Evolutionary conservation across 2,797 vertebrate species (phyloP), one percentile per base, ranked within the genome.

Genomic region (Lutjanus campechanus): DNA sequence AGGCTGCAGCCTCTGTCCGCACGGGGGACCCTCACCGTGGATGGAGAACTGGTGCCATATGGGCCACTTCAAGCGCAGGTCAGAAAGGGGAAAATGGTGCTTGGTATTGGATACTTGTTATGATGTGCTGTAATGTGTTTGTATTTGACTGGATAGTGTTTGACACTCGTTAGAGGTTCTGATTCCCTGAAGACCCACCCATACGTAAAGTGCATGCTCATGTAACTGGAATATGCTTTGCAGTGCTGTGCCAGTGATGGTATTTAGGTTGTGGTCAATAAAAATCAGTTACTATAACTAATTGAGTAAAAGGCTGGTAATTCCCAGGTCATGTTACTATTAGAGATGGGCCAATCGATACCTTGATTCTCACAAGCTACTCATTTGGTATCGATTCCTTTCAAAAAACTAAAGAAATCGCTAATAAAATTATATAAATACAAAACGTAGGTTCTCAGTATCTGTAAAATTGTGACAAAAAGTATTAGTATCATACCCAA

Each of bases 21-120:
- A 0, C 93, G 96, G 4, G 98, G 98, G 12, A 96, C 97, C 5
- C 93, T 98, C 53, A 98, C 98, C 0, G 97, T 99, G 84, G 98
- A 98, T 0, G 98, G 98, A 11, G 98, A 99, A 79, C 90, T 96
- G 72, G 97, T 98, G 75, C 96, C 97, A 60, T 98, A 97, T 1
- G 98, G 97, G 16, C 97, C 97, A 0, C 84, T 99, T 36, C 98
- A 99, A 93, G 97, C 96, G 0, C 97, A 98, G 95, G 91, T 98
- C 65, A 92, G 94, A 64, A 65, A 41, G 5, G 16, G 10, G 61
- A 20, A 41, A 58, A 59, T 54, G 0, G 4, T 61, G 3, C 8
- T 53, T 69, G 2, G 8, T n/a, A 13, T 2, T 69, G 15, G 58
- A 11, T 53, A 22, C 5, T 68, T 68, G 16, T 41, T 12, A 22